Base-by-base conservation (phyloP, 2,888 invertebrate species). In the Cloeon dipterum region DNA sequence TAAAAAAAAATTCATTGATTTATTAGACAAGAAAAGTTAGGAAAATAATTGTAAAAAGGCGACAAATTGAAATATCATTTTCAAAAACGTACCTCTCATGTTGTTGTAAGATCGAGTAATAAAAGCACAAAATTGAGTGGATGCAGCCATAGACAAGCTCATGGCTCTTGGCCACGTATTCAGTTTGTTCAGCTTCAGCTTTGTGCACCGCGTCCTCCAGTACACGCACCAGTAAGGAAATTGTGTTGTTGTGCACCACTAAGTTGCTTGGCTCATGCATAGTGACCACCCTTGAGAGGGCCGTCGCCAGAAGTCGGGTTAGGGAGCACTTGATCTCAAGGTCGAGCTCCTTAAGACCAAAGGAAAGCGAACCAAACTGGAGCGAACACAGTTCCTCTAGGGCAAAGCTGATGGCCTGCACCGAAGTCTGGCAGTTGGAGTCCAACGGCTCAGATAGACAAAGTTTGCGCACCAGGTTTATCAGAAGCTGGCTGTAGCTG, bases 381-480 rank as follows among this genome's bases (percentile, higher is more conserved):
- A 71, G 46, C 1, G 66, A 57, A 50, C 70, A 70, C 0, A 72
- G 49, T 38, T 66, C 67, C 37, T 68, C 63, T 23, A 70, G 44
- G 0, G 70, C 59, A 44, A 71, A 72, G 47, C 67, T 68, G 1
- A 70, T 56, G 19, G 67, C 65, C 42, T 68, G 67, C 46, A 68
- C 59, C 0, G 66, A 64, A 38, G 65, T 61, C 42, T 61, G 62
- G 1, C 65, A 61, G 0, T 62, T 64, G 41, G 65, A 65, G 2
- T 66, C 59, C 1, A 62, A 61, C 1, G 61, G 25, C n/a, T 34
- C 38, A 21, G 16, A 36, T 8, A 25, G 20, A 37, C 44, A 44
- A 16, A 45, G 34, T 16, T 35, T 41, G 29, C 39, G 34, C 3
- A 70, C 50, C 32, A 70, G 47, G 40, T 68, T 65, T 3, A 66